Evolutionary conservation across 2,888 invertebrate species (phyloP).

Genomic region (Oscheius sp.): DNA sequence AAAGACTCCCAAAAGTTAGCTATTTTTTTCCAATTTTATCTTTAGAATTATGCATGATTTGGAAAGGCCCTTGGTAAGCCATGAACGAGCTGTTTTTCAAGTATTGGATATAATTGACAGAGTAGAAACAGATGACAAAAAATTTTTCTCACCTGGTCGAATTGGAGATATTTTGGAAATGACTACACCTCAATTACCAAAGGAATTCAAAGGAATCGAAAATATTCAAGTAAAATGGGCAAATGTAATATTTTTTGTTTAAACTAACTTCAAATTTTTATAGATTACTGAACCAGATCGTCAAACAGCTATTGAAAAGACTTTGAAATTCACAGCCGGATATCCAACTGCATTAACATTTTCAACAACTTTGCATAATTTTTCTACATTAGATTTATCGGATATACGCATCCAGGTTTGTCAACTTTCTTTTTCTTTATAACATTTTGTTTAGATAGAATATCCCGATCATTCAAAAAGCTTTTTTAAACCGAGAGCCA

Average conservation of each 20-base stretch:
- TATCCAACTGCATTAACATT: slow-evolving; percentile 59
- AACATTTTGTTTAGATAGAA: slow-evolving; percentile 16
- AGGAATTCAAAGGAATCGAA: slow-evolving; percentile 33
- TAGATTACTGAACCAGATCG: slow-evolving; percentile 54
- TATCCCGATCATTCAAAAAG: slow-evolving; percentile 23
- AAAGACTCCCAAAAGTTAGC: background rate
- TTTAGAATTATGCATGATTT: background rate
- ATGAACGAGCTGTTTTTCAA: slow-evolving; percentile 1
- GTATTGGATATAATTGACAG: background rate
- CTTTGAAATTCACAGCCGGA: slow-evolving; percentile 55
- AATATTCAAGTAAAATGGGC: slow-evolving; percentile 50
- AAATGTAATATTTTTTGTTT: slow-evolving; percentile 18
- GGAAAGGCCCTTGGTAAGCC: background rate
- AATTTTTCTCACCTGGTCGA: slow-evolving; percentile 33
- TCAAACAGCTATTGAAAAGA: slow-evolving; percentile 51
- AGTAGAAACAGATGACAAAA: slow-evolving; percentile 30
- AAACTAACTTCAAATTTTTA: background rate
- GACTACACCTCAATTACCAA: slow-evolving; percentile 34
- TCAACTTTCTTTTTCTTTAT: background rate
- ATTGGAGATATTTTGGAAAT: slow-evolving; percentile 22
- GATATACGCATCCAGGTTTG: slow-evolving; percentile 52
- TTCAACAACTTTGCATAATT: slow-evolving; percentile 50
- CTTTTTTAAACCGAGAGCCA: slow-evolving; percentile 16
- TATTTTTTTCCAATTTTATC: background rate
- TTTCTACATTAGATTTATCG: slow-evolving; percentile 44